Evolutionary conservation across 2,113 vertebrate genomes (phyloP), one percentile per base, ranked within the genome.

Genomic region (Scomber japonicus): DNA sequence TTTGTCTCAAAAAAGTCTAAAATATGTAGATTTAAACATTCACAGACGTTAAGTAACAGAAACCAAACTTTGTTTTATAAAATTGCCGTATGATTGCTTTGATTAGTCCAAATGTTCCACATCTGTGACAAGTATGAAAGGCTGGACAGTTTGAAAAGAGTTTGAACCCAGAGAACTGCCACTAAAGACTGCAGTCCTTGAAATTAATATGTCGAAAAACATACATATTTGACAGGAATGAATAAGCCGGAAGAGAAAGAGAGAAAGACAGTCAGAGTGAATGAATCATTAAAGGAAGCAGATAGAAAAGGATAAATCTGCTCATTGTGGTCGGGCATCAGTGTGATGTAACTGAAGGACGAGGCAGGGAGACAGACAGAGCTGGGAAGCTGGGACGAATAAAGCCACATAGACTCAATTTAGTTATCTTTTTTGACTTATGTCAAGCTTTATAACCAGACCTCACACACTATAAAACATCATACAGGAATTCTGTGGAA

Each of bases 171-270:
- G 68, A 69, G 69, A 61, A 54, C 80, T 45, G 45, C 31, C 71
- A 76, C 56, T 30, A 45, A 78, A 70, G 48, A 48, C 69, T 71
- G 74, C 4, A 65, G 13, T 24, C 11, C 19, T n/a, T 61, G 50
- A 55, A 75, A 80, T 77, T 64, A 80, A 66, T 70, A 61, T 48
- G 65, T 73, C 15, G 44, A 14, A 64, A 75, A 61, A 1, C 19
- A 57, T 50, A 78, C 60, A 62, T 50, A 78, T 72, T 66, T 82
- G 48, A 45, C 31, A 66, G 61, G 9, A 62, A 62, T 24, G 69
- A 61, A 6, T 8, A 35, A 44, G n/a, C n/a, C 8, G n/a, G 50
- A 56, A 55, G 44, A 46, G 12, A 55, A 4, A 51, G 57, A 57
- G 40, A 56, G 57, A 24, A 16, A 40, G 71, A 68, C 31, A 11